Percentiles rank a stretch among this genome's conserved stretches.
These are phyloP conservation scores for Coendou prehensilis DNA, from an alignment of 2,797 vertebrate species.

Conservation along the genomic window DNA sequence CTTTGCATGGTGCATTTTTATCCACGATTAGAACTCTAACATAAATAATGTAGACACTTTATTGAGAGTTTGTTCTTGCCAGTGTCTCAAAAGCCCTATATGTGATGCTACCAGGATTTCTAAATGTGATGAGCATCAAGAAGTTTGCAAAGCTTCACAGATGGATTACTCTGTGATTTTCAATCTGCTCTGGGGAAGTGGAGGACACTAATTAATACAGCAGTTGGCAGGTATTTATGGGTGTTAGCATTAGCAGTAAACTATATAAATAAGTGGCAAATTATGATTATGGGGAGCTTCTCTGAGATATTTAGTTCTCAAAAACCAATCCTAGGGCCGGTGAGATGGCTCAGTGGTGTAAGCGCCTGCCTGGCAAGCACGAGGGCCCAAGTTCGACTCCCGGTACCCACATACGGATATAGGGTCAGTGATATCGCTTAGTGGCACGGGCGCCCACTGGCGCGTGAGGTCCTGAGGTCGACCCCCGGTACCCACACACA, in stretches of 20 bases:
- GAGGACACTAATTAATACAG: not conserved
- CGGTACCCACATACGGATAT: too few relatives aligned
- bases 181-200: not conserved
- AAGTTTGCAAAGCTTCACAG: not conserved
- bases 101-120: not conserved
- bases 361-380: too few relatives aligned
- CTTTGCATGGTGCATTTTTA: conserved; percentile 59
- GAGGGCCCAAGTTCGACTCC: too few relatives aligned
- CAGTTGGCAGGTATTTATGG: not conserved
- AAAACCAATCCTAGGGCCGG: not conserved
- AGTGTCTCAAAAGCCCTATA: not conserved
- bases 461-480: too few relatives aligned
- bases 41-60: conserved; percentile 3
- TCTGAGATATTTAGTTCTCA: not conserved
- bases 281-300: not conserved
- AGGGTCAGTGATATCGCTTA: too few relatives aligned
- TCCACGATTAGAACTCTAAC: conserved; percentile 36
- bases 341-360: too few relatives aligned
- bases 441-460: too few relatives aligned
- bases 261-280: not conserved
- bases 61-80: not conserved
- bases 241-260: not conserved
- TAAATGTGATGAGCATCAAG: not conserved
- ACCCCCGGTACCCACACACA: too few relatives aligned
- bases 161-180: not conserved